Evolutionary conservation across 2,888 invertebrate species (phyloP).

Genomic region (Drosophila neonasuta): DNA sequence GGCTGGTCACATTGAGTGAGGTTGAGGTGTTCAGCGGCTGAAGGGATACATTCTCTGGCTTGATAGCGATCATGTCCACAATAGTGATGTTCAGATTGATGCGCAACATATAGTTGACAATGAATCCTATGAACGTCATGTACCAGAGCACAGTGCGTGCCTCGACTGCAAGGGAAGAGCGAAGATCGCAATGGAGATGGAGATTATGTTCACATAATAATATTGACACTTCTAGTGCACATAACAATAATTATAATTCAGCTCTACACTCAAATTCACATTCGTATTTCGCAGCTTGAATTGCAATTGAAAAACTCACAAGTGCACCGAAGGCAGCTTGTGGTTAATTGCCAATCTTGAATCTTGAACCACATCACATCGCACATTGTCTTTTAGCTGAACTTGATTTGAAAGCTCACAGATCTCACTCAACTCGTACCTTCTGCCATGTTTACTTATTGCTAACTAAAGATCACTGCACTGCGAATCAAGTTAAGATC

Average conservation of each 20-base stretch:
- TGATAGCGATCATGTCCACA: conserved; percentile 84
- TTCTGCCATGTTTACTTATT: conserved; percentile 51
- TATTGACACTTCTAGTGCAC: too few relatives aligned
- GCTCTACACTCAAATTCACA: background rate
- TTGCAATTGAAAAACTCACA: conserved; percentile 22
- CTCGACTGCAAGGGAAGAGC: conserved; percentile 66
- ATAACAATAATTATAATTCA: background rate
- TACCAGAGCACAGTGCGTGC: conserved; percentile 85
- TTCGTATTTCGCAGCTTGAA: conserved; percentile 26
- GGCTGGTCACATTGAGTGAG: background rate
- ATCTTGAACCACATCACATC: conserved; percentile 65
- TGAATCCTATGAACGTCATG: conserved; percentile 86
- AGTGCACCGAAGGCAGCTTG: conserved; percentile 47
- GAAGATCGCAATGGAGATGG: background rate
- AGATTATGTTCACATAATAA: background rate
- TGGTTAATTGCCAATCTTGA: conserved; percentile 53
- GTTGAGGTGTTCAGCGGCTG: background rate
- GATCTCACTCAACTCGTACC: conserved; percentile 38
- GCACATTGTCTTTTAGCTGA: conserved; percentile 21
- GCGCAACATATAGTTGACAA: conserved; percentile 87
- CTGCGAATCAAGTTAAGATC: background rate
- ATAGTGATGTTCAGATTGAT: conserved; percentile 87
- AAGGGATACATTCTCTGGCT: conserved; percentile 15
- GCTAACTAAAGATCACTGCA: background rate
- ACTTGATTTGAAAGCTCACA: conserved; percentile 29